Conservation (phyloP, 2,888 invertebrate genomes). For the Biston stratarius region DNA sequence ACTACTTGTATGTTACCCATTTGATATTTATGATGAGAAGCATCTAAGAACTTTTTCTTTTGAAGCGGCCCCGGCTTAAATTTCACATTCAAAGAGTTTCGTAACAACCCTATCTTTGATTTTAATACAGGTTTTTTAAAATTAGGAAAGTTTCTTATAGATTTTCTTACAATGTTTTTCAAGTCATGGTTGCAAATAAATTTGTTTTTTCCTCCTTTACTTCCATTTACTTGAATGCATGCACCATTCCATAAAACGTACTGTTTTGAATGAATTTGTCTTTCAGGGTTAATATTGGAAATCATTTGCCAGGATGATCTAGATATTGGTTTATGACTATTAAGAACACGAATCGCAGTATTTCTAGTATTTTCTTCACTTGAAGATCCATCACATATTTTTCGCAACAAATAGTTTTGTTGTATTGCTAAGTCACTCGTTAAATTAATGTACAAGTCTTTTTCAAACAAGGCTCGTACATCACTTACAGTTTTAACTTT, state of each 20-base stretch:
- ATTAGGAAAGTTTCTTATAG: slow-evolving; percentile 33
- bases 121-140: slow-evolving; percentile 41
- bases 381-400: slow-evolving; percentile 68
- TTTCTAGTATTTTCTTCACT: slow-evolving; percentile 66
- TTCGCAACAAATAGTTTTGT: slow-evolving; percentile 65
- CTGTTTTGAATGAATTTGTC: slow-evolving; percentile 61
- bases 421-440: slow-evolving; percentile 68
- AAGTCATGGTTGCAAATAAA: slow-evolving; percentile 67
- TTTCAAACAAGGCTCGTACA: slow-evolving; percentile 70
- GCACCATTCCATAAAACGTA: slow-evolving; percentile 72
- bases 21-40: slow-evolving; percentile 73
- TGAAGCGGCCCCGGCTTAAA: slow-evolving; percentile 87
- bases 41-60: slow-evolving; percentile 77
- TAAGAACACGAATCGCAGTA: slow-evolving; percentile 66
- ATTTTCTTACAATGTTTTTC: slow-evolving; percentile 45
- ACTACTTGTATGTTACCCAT: slow-evolving; percentile 78
- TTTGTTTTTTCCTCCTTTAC: slow-evolving; percentile 71
- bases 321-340: slow-evolving; percentile 64
- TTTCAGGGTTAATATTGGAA: slow-evolving; percentile 73
- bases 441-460: slow-evolving; percentile 65
- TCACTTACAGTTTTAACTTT: slow-evolving; percentile 78
- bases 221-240: slow-evolving; percentile 70
- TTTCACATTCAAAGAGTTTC: slow-evolving; percentile 68
- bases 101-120: slow-evolving; percentile 62
- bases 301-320: slow-evolving; percentile 79